Evolutionary conservation across 2,888 invertebrate genomes (phyloP).

Genomic region (Bombylius major): DNA sequence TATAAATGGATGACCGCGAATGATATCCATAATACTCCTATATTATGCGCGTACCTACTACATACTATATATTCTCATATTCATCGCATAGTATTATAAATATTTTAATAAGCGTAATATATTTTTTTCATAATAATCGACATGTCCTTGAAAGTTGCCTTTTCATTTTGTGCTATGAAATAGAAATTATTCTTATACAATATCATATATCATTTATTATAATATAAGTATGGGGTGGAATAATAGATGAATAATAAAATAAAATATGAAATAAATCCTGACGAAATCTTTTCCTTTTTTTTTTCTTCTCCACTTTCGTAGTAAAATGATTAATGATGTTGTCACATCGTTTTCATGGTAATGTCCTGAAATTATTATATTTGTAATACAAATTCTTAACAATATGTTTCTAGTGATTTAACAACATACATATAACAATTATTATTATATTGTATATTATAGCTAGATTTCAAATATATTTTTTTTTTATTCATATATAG

Average conservation of each 20-base stretch:
- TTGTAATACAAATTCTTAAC: not conserved
- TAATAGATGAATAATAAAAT: not conserved
- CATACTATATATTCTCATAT: no score
- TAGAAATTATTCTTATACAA: not conserved
- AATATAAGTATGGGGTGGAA: not conserved
- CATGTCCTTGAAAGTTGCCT: not conserved
- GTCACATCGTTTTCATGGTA: not conserved
- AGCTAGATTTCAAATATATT: no score
- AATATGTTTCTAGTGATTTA: not conserved
- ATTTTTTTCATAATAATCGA: not conserved
- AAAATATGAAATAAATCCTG: not conserved
- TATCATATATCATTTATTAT: not conserved
- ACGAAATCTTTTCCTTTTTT: not conserved
- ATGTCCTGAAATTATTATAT: not conserved
- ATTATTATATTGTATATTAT: no score
- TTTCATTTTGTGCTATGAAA: not conserved
- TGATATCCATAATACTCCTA: no score
- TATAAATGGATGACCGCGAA: no score
- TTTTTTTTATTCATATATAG: no score
- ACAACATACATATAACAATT: no score
- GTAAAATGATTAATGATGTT: slow-evolving; percentile 6
- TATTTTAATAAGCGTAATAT: no score
- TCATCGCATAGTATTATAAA: no score
- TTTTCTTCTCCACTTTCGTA: no score
- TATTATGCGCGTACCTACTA: no score